These are phyloP conservation scores for Quadroppia sp. DNA, from an alignment of 2,888 invertebrate genomes.

Conservation along the genomic window DNA sequence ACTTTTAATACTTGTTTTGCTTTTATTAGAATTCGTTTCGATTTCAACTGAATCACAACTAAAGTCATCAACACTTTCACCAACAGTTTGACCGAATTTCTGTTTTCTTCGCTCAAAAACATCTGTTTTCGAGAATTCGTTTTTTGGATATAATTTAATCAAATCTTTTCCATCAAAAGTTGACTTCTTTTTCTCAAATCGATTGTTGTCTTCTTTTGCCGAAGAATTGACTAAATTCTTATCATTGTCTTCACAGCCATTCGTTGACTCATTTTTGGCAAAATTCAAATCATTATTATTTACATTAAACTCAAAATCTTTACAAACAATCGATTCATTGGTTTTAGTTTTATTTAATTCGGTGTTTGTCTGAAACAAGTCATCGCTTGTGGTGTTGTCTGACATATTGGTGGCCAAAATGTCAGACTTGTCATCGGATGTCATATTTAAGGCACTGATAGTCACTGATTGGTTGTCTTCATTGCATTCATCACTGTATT, in stretches of 20 bases:
- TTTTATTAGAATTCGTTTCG: background rate
- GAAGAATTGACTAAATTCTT: background rate
- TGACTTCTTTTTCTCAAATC: background rate
- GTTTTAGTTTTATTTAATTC: conserved; percentile 6
- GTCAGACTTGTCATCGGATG: background rate
- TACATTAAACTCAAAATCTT: background rate
- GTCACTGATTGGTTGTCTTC: conserved; percentile 5
- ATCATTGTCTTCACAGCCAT: background rate
- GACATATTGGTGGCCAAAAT: background rate
- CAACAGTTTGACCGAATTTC: conserved; percentile 6
- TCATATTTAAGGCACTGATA: background rate
- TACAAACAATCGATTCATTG: background rate
- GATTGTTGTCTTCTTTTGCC: background rate
- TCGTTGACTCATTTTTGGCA: background rate
- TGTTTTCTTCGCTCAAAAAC: conserved; percentile 4
- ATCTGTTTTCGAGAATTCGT: background rate
- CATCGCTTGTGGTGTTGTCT: background rate
- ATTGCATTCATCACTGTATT: conserved; percentile 4
- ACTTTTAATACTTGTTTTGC: background rate
- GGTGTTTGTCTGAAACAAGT: background rate
- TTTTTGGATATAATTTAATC: background rate
- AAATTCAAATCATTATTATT: background rate
- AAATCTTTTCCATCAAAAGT: background rate
- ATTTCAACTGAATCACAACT: background rate
- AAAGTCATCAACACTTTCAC: background rate